Evolutionary conservation across 2,113 vertebrate genomes (phyloP), one percentile per base, ranked within the genome.

Genomic region (Podiceps cristatus): DNA sequence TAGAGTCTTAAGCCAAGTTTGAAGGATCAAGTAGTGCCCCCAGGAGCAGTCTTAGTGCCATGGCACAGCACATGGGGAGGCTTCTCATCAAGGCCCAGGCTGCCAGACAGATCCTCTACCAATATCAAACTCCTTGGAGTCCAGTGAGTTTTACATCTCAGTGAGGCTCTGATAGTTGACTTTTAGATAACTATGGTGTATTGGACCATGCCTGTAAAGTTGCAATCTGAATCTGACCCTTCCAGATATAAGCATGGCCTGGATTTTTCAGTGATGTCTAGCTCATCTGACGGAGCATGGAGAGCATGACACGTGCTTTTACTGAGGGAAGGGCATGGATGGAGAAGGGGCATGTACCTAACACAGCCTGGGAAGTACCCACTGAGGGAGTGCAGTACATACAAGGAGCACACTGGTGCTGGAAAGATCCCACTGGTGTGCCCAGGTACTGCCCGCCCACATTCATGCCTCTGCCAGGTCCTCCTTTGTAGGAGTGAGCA

Each of bases 381-480:
- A 23, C 16, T 42, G 29, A 22, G 9, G 10, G 15, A 23, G 4
- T 33, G 20, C 0, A 0, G 27, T 44, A 40, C 8, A 9, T 73
- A 13, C n/a, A 50, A n/a, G 59, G 27, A 90, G 22, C 11, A 52
- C 25, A 19, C 0, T 40, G 19, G 4, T 75, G 27, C 31, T 82
- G 55, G n/a, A 25, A 62, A 53, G 6, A 35, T 33, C 20, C 33
- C 29, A 29, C 15, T 5, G 11, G 3, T 20, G 9, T 62, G 29
- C 1, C 2, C 18, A 71, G 19, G 42, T 4, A 58, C 4, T 20
- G 18, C 14, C 18, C 66, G 52, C 19, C 19, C 13, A 16, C 6
- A 40, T 44, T 13, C 1, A 1, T 11, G 8, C 7, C 13, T 75
- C 40, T 53, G 10, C 31, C 18, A 29, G 24, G 22, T 71, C 24